Evolutionary conservation across 2,113 vertebrate species (phyloP).

Genomic region (Oreochromis aureus): DNA sequence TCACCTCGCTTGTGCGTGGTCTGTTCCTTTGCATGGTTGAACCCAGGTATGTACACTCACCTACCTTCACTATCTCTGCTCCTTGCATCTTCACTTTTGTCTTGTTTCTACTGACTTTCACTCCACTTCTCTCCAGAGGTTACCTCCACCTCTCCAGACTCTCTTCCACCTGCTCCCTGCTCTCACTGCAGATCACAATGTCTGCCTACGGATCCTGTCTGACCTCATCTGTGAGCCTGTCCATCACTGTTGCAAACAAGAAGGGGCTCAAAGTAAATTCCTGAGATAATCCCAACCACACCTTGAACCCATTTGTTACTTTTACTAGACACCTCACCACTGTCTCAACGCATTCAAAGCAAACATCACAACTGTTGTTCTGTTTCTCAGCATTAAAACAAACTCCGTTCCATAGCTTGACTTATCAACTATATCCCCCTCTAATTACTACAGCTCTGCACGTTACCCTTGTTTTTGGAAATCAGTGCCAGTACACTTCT

Average conservation of each 20-base stretch:
- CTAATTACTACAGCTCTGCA: neutral
- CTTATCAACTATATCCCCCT: neutral
- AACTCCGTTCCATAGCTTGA: neutral
- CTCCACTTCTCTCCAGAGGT: neutral
- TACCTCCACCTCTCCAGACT: neutral
- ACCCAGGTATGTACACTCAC: fast-evolving
- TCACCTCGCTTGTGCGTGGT: neutral
- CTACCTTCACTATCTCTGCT: neutral
- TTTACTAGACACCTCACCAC: neutral
- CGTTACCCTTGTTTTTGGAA: neutral
- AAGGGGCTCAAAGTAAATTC: neutral
- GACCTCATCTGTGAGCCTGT: neutral
- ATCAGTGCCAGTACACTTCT: neutral
- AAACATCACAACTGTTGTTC: neutral
- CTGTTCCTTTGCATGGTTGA: neutral
- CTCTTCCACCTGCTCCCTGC: fast-evolving
- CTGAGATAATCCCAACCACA: neutral
- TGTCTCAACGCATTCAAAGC: neutral
- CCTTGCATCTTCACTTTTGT: fast-evolving
- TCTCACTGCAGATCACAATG: neutral
- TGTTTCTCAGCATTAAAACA: neutral
- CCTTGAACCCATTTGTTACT: neutral
- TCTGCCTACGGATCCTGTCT: fast-evolving
- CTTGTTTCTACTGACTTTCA: neutral
- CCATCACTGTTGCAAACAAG: neutral